Percentiles rank a stretch among this genome's conserved stretches.
These are phyloP conservation scores for Pocillopora damicornis DNA, from an alignment of 64 coral and sea anemone genomes.

Conservation along the genomic window DNA sequence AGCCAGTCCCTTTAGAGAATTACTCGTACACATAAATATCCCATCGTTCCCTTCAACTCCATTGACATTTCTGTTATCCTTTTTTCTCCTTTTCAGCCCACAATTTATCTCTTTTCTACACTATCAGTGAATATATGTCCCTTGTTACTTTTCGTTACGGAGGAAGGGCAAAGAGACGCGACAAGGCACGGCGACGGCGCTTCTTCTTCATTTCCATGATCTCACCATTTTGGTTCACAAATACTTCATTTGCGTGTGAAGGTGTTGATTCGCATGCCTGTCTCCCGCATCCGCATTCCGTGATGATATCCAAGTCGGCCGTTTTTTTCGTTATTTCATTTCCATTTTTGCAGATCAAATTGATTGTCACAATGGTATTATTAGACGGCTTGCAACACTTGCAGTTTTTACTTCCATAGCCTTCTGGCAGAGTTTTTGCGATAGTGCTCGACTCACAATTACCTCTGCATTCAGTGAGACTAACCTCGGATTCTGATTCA, in stretches of 20 bases:
- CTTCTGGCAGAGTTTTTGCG: not conserved
- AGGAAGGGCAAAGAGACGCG: conserved; percentile 29
- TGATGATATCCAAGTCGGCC: not conserved
- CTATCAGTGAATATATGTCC: not conserved
- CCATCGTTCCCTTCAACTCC: not conserved
- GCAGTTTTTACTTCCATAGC: not conserved
- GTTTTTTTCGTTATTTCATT: not conserved
- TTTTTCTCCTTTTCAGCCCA: not conserved
- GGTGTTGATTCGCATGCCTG: not conserved
- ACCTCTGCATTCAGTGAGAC: conserved; percentile 23
- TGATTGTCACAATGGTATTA: not conserved
- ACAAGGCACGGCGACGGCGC: not conserved
- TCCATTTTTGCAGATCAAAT: not conserved
- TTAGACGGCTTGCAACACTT: conserved; percentile 31
- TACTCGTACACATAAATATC: not conserved
- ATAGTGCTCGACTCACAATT: conserved; percentile 24
- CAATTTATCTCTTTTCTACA: conserved; percentile 3
- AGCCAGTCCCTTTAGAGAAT: not conserved
- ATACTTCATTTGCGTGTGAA: not conserved
- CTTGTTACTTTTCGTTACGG: not conserved
- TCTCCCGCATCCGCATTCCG: not conserved
- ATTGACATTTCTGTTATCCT: not conserved
- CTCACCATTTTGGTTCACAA: not conserved
- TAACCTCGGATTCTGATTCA: not conserved
- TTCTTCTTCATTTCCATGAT: not conserved